phyloP scores from a whole-genome alignment of 1,140 invertebrate genomes.

The Conus ventricosus region DNA sequence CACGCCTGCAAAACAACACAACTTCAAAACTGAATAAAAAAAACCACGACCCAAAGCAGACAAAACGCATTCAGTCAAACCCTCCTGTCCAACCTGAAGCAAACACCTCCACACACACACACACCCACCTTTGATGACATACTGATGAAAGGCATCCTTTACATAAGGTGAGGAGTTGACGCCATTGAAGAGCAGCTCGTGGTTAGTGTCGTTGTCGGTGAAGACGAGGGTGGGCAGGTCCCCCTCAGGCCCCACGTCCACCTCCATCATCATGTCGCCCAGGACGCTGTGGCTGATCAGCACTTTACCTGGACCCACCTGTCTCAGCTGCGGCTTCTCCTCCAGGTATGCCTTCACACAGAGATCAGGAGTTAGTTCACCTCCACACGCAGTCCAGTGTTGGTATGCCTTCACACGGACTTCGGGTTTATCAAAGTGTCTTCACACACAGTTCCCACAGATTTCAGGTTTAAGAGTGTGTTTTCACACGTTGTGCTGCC shows the following conservation, averaged over 20 bases:
- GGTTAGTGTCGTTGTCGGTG: conserved; percentile 75
- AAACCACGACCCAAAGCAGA: too few species aligned
- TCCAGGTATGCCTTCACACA: conserved; percentile 37
- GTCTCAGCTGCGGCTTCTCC: conserved; percentile 35
- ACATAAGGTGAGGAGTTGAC: conserved; percentile 60
- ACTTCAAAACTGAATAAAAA: not conserved
- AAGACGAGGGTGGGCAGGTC: conserved; percentile 66
- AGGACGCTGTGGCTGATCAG: conserved; percentile 28
- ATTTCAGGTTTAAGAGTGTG: too few species aligned
- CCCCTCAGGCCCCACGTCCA: conserved; percentile 55
- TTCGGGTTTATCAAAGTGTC: too few species aligned
- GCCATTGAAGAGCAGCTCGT: conserved; percentile 54
- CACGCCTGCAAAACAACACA: not conserved
- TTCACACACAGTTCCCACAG: too few species aligned
- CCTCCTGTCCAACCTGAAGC: not conserved
- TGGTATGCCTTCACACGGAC: too few species aligned
- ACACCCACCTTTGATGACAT: conserved; percentile 66
- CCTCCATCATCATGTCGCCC: conserved; percentile 49
- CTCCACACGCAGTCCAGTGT: too few species aligned
- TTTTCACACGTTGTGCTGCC: too few species aligned
- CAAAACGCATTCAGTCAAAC: not conserved
- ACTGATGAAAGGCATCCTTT: conserved; percentile 75
- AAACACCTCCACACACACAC: not conserved
- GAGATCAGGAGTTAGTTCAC: too few species aligned
- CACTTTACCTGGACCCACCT: conserved; percentile 34